Evolutionary conservation across 1,140 invertebrate species (phyloP).

Genomic region (Anastrepha obliqua): DNA sequence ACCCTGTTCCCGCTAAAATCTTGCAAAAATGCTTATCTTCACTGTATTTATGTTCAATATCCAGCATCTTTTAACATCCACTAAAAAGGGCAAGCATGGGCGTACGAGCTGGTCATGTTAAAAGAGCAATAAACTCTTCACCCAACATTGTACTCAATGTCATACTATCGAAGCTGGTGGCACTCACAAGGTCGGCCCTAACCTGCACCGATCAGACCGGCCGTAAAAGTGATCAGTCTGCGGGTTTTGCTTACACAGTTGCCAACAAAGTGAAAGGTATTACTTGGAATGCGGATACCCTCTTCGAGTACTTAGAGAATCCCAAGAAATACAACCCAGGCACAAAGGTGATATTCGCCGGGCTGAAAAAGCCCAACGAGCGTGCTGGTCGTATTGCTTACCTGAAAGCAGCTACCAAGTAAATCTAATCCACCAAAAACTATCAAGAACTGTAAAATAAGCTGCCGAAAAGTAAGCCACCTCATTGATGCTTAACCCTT

Average conservation of each 20-base stretch:
- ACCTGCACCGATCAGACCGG: conserved; percentile 89
- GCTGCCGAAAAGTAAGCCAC: too few species aligned
- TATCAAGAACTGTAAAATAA: too few species aligned
- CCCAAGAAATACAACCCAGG: conserved; percentile 90
- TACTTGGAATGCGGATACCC: conserved; percentile 69
- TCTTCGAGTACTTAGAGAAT: conserved; percentile 83
- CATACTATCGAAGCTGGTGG: conserved; percentile 89
- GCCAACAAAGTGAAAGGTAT: conserved; percentile 90
- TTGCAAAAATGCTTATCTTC: too few species aligned
- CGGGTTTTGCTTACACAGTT: conserved; percentile 88
- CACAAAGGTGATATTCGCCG: conserved; percentile 90
- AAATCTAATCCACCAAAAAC: not conserved
- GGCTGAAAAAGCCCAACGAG: conserved; percentile 85
- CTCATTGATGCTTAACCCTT: too few species aligned
- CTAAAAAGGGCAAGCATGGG: conserved; percentile 70
- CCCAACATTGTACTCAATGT: conserved; percentile 90
- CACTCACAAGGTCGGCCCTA: conserved; percentile 93
- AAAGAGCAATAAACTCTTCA: conserved; percentile 93
- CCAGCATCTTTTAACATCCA: too few species aligned
- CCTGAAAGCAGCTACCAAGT: conserved; percentile 62
- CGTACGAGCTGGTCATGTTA: conserved; percentile 83
- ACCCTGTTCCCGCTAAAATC: too few species aligned
- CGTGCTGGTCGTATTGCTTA: conserved; percentile 85
- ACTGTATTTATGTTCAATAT: too few species aligned
- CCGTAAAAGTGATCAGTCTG: conserved; percentile 87